Evolutionary conservation across 1,140 invertebrate genomes (phyloP).

Genomic region (Bicyclus anynana): DNA sequence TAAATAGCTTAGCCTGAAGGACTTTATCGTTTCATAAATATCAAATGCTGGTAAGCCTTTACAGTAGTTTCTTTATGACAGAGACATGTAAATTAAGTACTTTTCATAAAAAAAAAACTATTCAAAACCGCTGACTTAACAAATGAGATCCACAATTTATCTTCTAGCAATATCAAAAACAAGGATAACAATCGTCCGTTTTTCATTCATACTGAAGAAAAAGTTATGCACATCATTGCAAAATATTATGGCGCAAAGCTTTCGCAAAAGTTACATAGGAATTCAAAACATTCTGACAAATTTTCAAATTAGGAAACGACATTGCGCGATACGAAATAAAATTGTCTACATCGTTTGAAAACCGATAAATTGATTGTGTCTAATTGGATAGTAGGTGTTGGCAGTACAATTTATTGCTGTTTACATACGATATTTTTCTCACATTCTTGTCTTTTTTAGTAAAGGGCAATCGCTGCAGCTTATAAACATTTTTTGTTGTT

Average conservation of each 20-base stretch:
- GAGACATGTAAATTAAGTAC: too few species aligned
- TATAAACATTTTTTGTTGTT: background rate
- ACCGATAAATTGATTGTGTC: constrained; percentile 26
- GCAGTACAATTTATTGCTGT: constrained; percentile 18
- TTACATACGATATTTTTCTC: constrained; percentile 7
- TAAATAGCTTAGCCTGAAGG: constrained; percentile 2
- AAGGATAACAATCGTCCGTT: too few species aligned
- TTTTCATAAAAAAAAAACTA: too few species aligned
- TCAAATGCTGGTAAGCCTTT: background rate
- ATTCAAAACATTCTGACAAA: constrained; percentile 28
- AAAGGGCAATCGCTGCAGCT: background rate
- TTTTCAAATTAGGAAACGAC: constrained; percentile 37
- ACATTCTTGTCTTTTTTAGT: constrained; percentile 3
- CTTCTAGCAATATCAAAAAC: too few species aligned
- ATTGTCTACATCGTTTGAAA: constrained; percentile 25
- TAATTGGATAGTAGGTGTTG: constrained; percentile 24
- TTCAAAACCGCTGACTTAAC: too few species aligned
- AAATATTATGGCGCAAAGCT: background rate
- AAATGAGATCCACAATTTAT: too few species aligned
- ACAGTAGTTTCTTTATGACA: too few species aligned
- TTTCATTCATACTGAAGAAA: background rate
- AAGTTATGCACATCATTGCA: background rate
- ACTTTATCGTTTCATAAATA: background rate
- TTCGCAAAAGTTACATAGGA: constrained; percentile 16
- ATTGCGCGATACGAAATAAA: constrained; percentile 14